Evolutionary conservation across 2,113 vertebrate genomes (phyloP), one percentile per base, ranked within the genome.

Genomic region (Rutilus rutilus): DNA sequence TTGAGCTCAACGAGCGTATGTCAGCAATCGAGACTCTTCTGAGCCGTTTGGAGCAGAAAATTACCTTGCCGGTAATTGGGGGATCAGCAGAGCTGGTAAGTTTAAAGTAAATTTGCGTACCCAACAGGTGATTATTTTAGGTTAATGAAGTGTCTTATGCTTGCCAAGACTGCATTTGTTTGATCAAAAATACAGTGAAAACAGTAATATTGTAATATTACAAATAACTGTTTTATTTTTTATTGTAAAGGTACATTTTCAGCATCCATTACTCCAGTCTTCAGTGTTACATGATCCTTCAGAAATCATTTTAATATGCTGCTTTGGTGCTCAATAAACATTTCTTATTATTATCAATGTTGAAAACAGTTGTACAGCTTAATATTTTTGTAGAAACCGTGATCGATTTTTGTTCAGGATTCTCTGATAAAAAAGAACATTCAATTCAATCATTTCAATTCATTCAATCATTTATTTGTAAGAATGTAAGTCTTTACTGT

Each of bases 1-100:
- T 86, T 76, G 96, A 96, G 81, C 88, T 96, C 78, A 93, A 92
- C 88, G 93, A 92, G 83, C 94, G 92, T 15, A 92, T 95, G 93
- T 96, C 94, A 0, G 92, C 91, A 45, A 92, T 95, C 0, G 96
- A 96, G 85, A 88, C 47, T 23, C 57, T 96, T 88, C 90, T 96
- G 82, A 94, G 89, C 90, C 92, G 88, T 82, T 88, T 96, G 87
- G 95, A 96, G 90, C 92, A 93, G 89, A 94, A 94, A 81, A 94
- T 96, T 30, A 80, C 92, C 73, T 64, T 90, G 2, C 79, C 87
- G 5, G 23, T 54, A 17, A 83, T 36, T 73, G 67, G 30, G 50
- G 50, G 86, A 89, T 3, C 88, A 93, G 0, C 6, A 5, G 64
- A 80, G 23, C 87, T 95, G 93, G 96, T 97, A 93, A 94, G 0